These are phyloP conservation scores for Nasonia longicornis DNA, from an alignment of 1,140 invertebrate genomes.

Conservation along the genomic window DNA sequence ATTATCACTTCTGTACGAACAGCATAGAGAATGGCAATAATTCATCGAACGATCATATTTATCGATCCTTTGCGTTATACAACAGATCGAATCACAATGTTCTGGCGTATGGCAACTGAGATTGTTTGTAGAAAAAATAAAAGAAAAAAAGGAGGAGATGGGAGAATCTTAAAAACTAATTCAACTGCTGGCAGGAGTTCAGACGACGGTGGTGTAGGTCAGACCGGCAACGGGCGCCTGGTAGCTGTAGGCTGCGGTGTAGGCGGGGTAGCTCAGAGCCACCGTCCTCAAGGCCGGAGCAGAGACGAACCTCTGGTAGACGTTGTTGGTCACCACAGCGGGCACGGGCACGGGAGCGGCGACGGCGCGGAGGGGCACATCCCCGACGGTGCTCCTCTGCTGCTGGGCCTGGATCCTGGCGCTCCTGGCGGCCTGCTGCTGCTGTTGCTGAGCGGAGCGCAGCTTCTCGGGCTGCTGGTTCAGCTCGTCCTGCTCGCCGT, in stretches of 20 bases:
- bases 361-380: slow-evolving; percentile 40
- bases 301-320: slow-evolving; percentile 47
- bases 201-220: slow-evolving; percentile 57
- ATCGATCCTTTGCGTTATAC: no score
- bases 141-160: neutral
- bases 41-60: neutral
- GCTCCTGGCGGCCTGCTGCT: slow-evolving; percentile 25
- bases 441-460: slow-evolving; percentile 44
- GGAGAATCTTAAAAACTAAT: neutral
- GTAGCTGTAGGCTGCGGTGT: slow-evolving; percentile 61
- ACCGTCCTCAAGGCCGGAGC: slow-evolving; percentile 46
- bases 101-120: no score
- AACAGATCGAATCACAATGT: neutral
- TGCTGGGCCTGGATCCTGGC: slow-evolving; percentile 33
- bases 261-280: slow-evolving; percentile 56
- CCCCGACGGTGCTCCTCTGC: neutral
- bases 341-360: slow-evolving; percentile 32
- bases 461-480: neutral
- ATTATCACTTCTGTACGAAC: slow-evolving; percentile 34
- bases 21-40: neutral
- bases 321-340: slow-evolving; percentile 27
- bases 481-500: neutral
- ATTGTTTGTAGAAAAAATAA: neutral
- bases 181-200: slow-evolving; percentile 34
- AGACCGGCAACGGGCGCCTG: slow-evolving; percentile 54